phyloP scores from a whole-genome alignment of 2,888 invertebrate genomes.

The Phaedon cochleariae region DNA sequence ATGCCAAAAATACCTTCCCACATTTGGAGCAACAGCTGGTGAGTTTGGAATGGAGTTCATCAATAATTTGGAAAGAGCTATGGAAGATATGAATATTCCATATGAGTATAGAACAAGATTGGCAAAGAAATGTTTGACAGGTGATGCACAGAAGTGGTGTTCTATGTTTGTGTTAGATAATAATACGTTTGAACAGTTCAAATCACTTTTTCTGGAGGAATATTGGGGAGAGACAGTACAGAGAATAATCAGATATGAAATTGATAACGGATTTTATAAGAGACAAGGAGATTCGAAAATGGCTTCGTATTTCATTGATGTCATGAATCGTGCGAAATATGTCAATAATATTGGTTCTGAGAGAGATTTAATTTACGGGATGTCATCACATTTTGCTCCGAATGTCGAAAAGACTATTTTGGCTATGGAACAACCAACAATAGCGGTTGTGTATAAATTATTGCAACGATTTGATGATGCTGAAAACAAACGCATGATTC shows the following conservation, averaged over 20 bases:
- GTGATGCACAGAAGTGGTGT: background rate
- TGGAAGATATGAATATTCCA: background rate
- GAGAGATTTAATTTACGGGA: background rate
- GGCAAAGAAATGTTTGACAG: background rate
- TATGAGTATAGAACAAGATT: background rate
- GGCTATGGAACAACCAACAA: background rate
- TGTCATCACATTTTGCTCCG: background rate
- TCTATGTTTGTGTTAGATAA: too few relatives aligned
- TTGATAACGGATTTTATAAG: background rate
- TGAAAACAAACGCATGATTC: too few relatives aligned
- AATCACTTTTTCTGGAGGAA: background rate
- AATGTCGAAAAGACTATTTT: background rate
- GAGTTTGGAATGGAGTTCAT: conserved; percentile 1
- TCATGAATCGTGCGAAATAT: conserved; percentile 2
- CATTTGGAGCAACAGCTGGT: too few relatives aligned
- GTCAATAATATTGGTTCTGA: background rate
- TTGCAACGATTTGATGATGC: too few relatives aligned
- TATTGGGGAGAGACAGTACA: conserved; percentile 5
- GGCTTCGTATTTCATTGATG: conserved; percentile 6
- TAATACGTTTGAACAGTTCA: background rate
- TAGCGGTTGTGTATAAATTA: background rate
- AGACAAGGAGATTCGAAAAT: background rate
- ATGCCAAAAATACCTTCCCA: background rate
- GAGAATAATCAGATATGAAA: background rate
- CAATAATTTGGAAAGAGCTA: background rate